A percentile compares a stretch with the other conserved stretches of the same genome.
These are phyloP conservation scores for Zygaena filipendulae DNA, from an alignment of 2,888 invertebrate species.

Conservation along the genomic window DNA sequence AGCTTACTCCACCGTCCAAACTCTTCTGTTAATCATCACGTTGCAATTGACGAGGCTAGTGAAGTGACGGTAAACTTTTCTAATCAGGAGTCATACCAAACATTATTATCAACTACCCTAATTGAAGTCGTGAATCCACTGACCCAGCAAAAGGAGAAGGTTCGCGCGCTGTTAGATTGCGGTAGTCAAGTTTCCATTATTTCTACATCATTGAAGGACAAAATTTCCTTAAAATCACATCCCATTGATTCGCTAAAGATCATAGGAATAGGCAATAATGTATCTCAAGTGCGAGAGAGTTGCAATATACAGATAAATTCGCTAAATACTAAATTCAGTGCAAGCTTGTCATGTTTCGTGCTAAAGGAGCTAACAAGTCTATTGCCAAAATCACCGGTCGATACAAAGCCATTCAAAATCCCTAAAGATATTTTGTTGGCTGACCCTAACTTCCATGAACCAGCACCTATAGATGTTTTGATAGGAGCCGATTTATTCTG, in stretches of 20 bases:
- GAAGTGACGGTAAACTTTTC: too few species aligned
- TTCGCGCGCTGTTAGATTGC: constrained; percentile 14
- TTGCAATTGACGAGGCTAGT: too few species aligned
- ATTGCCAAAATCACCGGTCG: constrained; percentile 9
- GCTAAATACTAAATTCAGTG: constrained; percentile 8
- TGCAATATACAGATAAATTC: constrained; percentile 10
- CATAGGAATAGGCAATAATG: constrained; percentile 12
- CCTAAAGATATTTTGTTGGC: constrained; percentile 12
- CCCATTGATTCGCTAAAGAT: constrained; percentile 12
- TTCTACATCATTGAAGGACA: constrained; percentile 8
- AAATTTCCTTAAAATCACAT: constrained; percentile 9
- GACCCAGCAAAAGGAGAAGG: constrained; percentile 7
- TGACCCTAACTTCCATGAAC: constrained; percentile 13
- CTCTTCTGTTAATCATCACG: too few species aligned
- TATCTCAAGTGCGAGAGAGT: constrained; percentile 1
- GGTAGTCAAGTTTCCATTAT: constrained; percentile 19
- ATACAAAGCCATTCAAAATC: constrained; percentile 7
- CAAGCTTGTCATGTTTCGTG: constrained; percentile 13
- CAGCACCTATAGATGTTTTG: constrained; percentile 12
- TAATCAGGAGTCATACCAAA: constrained; percentile 4
- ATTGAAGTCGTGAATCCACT: constrained; percentile 14
- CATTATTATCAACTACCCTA: constrained; percentile 14
- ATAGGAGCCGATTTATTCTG: constrained; percentile 17
- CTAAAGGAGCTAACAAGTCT: constrained; percentile 13
- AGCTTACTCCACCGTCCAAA: constrained; percentile 14